Evolutionary conservation across 92 coral and sea anemone genomes (phyloP), one percentile per base, ranked within the genome.

Genomic region (Metridium senile): DNA sequence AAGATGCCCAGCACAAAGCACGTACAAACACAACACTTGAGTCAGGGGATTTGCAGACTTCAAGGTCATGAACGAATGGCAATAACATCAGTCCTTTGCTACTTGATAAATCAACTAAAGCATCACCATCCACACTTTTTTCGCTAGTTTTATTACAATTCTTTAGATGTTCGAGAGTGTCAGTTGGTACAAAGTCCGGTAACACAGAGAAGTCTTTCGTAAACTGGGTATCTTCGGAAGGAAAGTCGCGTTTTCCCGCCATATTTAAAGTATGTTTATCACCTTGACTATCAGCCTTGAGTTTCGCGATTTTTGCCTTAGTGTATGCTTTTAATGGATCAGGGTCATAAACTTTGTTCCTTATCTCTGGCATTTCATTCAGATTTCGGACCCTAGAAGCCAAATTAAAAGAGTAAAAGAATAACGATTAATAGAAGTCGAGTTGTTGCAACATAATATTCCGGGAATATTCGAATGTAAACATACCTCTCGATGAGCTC

Each of bases 1-100:
- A 84, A 33, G 88, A 83, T 23, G 83, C 89, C 93, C 88, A 88
- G 49, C 92, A 88, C 78, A 88, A 76, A 46, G 82, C 86, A 59
- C 88, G 39, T 19, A 88, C 54, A 63, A 72, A 83, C 31, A 88
- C 78, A 78, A 74, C 69, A 70, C 58, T 52, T 56, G 52, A 26
- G 26, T 45, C 88, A 68, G 51, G 70, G 33, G 82, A 35, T 58
- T 76, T 82, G 82, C 73, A 62, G 0, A 68, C 77, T 83, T 88
- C 72, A 64, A 88, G 45, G 26, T 88, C 75, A 46, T 88, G 86
- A 65, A 88, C 88, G 53, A 88, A 74, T 79, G 83, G 83, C 58
- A 75, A n/a, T n/a, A n/a, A n/a, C n/a, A n/a, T n/a, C n/a, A n/a
- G n/a, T n/a, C n/a, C n/a, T n/a, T n/a, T n/a, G n/a, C n/a, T n/a